A percentile compares a stretch with the other conserved stretches of the same genome.
Evolutionary conservation across 92 coral and sea anemone species (phyloP).

Genomic region (Palythoa heliodiscus): DNA sequence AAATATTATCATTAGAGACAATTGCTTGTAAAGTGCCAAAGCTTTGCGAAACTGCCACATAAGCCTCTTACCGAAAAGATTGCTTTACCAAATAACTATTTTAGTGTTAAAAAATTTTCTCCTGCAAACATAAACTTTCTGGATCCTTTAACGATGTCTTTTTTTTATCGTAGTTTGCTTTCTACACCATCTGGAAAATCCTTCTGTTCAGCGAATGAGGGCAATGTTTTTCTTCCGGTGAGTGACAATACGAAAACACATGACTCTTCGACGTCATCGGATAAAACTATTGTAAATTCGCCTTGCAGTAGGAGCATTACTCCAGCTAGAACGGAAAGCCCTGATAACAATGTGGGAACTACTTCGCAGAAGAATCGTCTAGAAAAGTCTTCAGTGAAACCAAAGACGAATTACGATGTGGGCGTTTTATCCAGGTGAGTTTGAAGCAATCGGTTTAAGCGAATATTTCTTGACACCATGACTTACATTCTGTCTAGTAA

Average conservation of each 20-base stretch:
- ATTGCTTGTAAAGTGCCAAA: no score
- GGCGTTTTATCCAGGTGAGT: slow-evolving; percentile 24
- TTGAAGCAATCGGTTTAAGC: background rate
- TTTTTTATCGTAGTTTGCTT: background rate
- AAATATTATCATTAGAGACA: no score
- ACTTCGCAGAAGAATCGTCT: background rate
- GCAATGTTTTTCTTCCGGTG: background rate
- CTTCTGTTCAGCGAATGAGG: background rate
- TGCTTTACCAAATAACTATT: background rate
- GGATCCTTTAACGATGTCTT: background rate
- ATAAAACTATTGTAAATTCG: slow-evolving; percentile 17
- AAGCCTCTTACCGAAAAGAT: background rate
- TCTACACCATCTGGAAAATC: slow-evolving; percentile 1
- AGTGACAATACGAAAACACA: background rate
- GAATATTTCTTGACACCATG: no score
- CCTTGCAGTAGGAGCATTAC: background rate
- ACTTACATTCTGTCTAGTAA: no score
- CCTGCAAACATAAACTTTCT: background rate
- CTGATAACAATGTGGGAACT: background rate
- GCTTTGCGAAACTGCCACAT: background rate
- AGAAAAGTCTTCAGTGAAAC: background rate
- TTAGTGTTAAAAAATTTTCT: background rate
- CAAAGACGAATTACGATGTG: background rate
- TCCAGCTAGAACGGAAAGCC: background rate
- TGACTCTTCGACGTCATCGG: background rate